Percentiles rank a stretch among this genome's conserved stretches.
These are phyloP conservation scores for Leptinotarsa texana DNA, from an alignment of 1,140 invertebrate genomes.

Conservation along the genomic window DNA sequence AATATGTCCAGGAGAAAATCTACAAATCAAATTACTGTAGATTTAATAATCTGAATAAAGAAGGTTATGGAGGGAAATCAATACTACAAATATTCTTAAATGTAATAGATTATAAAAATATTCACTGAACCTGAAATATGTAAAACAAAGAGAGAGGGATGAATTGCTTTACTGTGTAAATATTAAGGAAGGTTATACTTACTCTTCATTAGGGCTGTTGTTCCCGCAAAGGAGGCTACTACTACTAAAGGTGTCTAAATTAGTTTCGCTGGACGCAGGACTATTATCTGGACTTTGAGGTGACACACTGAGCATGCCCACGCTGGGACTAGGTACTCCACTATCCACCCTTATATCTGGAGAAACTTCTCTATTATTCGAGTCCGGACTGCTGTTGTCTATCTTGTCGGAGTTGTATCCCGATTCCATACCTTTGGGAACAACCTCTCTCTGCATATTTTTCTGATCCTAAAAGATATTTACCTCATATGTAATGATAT, in stretches of 20 bases:
- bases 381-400: slow-evolving; percentile 50
- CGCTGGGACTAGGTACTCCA: slow-evolving; percentile 59
- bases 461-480: not conserved
- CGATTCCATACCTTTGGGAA: slow-evolving; percentile 63
- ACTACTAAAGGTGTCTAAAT: slow-evolving; percentile 58
- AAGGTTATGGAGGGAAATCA: too few species aligned
- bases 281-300: slow-evolving; percentile 52
- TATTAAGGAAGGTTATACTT: slow-evolving; percentile 5
- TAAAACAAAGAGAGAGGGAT: too few species aligned
- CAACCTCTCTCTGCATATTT: slow-evolving; percentile 33
- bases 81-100: too few species aligned
- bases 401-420: slow-evolving; percentile 73
- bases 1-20: too few species aligned
- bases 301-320: slow-evolving; percentile 58
- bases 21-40: too few species aligned
- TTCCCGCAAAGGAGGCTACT: slow-evolving; percentile 51
- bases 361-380: slow-evolving; percentile 42
- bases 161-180: too few species aligned
- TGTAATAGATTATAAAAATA: too few species aligned
- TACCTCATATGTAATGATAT: too few species aligned
- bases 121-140: too few species aligned
- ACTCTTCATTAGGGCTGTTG: slow-evolving; percentile 46
- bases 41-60: too few species aligned
- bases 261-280: slow-evolving; percentile 61
- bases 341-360: slow-evolving; percentile 54